Evolutionary conservation across 2,797 vertebrate genomes (phyloP).

Genomic region (Cebuella pygmaea): DNA sequence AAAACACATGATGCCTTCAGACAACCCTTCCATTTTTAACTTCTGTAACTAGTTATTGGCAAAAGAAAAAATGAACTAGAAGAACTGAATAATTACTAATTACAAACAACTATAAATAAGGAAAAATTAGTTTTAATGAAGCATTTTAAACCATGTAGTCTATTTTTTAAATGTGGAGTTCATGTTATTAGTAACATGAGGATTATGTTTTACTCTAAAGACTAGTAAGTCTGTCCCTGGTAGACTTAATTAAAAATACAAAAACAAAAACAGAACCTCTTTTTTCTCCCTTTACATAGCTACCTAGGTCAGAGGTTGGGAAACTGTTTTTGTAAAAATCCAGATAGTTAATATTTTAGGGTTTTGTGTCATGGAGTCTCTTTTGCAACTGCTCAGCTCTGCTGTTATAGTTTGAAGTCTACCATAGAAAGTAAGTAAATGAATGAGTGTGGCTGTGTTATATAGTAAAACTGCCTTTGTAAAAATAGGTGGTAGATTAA

Average conservation of each 20-base stretch:
- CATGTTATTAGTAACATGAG: not conserved
- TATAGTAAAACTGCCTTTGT: conserved; percentile 21
- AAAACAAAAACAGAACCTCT: not conserved
- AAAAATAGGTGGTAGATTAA: not conserved
- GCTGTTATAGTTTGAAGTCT: not conserved
- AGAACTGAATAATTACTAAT: conserved; percentile 61
- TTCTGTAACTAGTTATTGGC: conserved; percentile 35
- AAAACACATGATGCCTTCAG: not conserved
- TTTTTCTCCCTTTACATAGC: not conserved
- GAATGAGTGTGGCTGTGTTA: not conserved
- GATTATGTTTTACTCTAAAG: conserved; percentile 43
- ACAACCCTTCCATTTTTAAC: conserved; percentile 9
- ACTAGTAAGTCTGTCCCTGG: not conserved
- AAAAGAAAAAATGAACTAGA: conserved; percentile 28
- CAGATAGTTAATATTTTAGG: conserved; percentile 28
- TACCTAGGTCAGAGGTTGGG: not conserved
- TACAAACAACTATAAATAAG: conserved; percentile 41
- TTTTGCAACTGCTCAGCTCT: not conserved
- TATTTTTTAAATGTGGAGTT: conserved; percentile 31
- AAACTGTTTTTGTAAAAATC: not conserved
- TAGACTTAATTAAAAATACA: not conserved
- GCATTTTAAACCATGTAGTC: conserved; percentile 10
- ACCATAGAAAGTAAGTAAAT: not conserved
- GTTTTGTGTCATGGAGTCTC: not conserved
- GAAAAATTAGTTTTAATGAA: conserved; percentile 18